Conservation (phyloP, 1,140 invertebrate species). For the Acromyrmex heyeri region DNA sequence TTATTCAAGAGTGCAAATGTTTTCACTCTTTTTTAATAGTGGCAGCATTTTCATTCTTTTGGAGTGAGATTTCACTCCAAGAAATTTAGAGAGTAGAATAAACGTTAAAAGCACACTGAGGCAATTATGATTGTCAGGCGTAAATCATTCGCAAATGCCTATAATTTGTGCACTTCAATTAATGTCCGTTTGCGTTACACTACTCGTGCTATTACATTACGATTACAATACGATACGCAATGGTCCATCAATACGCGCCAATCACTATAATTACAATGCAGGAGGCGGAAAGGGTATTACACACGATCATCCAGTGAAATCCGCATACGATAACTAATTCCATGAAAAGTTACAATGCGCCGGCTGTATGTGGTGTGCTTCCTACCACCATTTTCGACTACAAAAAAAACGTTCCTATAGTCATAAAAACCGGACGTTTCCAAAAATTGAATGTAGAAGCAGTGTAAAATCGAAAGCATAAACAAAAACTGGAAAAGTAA, state of each 20-base stretch:
- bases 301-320: slow-evolving; percentile 39
- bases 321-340: not conserved
- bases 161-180: slow-evolving; percentile 51
- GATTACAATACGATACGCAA: slow-evolving; percentile 58
- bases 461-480: not conserved
- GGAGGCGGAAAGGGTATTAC: slow-evolving; percentile 30
- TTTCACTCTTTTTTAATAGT: too few relatives aligned
- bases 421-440: slow-evolving; percentile 8
- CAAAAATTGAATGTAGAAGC: not conserved
- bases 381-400: not conserved
- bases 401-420: not conserved
- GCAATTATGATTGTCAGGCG: slow-evolving; percentile 9
- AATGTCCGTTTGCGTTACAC: slow-evolving; percentile 40
- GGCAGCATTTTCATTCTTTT: too few relatives aligned
- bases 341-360: slow-evolving; percentile 4
- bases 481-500: not conserved
- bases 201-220: slow-evolving; percentile 52
- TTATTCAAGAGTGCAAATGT: too few relatives aligned
- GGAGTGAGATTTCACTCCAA: too few relatives aligned
- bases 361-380: not conserved
- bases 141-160: slow-evolving; percentile 56
- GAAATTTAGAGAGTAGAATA: not conserved
- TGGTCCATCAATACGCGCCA: slow-evolving; percentile 59
- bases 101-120: not conserved
- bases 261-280: slow-evolving; percentile 51